These are phyloP conservation scores for Calcarius lapponicus DNA, from an alignment of 2,797 vertebrate genomes.

Conservation along the genomic window DNA sequence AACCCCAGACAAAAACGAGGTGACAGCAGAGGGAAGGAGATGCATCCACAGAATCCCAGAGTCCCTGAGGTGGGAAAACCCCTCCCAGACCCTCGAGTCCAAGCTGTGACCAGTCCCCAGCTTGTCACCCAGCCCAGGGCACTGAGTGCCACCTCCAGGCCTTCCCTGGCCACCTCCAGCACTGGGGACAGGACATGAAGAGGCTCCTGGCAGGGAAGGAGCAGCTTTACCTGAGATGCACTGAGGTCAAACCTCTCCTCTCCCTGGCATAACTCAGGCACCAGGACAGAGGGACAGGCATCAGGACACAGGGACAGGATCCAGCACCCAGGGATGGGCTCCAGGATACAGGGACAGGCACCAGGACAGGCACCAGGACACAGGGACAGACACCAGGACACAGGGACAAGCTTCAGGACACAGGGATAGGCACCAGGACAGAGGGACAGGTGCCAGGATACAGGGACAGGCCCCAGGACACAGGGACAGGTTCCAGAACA, in stretches of 20 bases:
- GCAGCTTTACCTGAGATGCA: accelerated
- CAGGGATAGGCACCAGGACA: no score
- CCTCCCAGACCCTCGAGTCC: not conserved
- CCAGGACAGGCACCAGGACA: not conserved
- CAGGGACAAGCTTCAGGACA: not conserved
- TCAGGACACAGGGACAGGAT: not conserved
- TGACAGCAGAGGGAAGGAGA: not conserved
- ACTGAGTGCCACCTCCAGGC: not conserved
- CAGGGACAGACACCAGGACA: no score
- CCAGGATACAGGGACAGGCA: no score
- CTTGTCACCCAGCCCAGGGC: not conserved
- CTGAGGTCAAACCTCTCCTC: accelerated
- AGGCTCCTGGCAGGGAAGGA: not conserved
- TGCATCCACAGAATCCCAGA: not conserved
- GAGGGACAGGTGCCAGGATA: no score
- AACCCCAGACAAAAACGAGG: not conserved
- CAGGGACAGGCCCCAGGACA: no score
- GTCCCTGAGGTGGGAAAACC: not conserved
- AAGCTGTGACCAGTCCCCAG: not conserved
- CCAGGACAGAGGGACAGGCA: no score
- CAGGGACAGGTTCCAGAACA: not conserved
- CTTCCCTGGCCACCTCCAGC: not conserved
- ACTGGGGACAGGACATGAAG: no score
- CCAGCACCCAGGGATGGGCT: accelerated
- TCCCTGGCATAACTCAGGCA: not conserved